These are phyloP conservation scores for Drosophila multiciliata DNA, from an alignment of 2,888 invertebrate species.

Conservation along the genomic window DNA sequence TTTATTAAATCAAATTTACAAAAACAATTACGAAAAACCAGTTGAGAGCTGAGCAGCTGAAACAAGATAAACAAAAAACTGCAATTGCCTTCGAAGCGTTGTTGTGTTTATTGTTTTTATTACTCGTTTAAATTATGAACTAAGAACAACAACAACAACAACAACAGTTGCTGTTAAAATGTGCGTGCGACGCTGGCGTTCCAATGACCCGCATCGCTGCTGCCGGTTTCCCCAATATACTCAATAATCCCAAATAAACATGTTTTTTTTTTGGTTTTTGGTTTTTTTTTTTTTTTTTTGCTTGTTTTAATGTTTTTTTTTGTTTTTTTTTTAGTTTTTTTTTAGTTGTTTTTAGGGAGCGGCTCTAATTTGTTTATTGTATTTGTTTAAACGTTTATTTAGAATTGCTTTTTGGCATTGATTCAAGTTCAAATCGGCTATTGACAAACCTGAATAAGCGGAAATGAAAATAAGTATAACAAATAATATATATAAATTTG, in stretches of 20 bases:
- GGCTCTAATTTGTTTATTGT: slow-evolving; percentile 52
- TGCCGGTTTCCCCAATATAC: slow-evolving; percentile 12
- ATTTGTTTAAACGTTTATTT: slow-evolving; percentile 52
- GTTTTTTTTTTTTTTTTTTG: slow-evolving; percentile 8
- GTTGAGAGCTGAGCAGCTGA: slow-evolving; percentile 45
- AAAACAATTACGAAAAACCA: slow-evolving; percentile 55
- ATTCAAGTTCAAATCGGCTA: slow-evolving; percentile 72
- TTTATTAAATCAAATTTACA: slow-evolving; percentile 73
- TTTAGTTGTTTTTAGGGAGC: slow-evolving; percentile 52
- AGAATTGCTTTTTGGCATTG: slow-evolving; percentile 75
- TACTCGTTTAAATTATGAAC: slow-evolving; percentile 70
- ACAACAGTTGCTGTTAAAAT: slow-evolving; percentile 45
- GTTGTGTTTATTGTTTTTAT: slow-evolving; percentile 58
- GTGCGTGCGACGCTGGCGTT: slow-evolving; percentile 79
- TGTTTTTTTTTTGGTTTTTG: slow-evolving; percentile 13
- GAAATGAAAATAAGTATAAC: slow-evolving; percentile 45
- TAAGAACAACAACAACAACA: slow-evolving; percentile 46
- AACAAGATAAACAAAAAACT: slow-evolving; percentile 32
- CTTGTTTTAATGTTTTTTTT: slow-evolving; percentile 25
- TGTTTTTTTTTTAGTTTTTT: slow-evolving; percentile 11
- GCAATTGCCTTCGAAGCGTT: slow-evolving; percentile 37
- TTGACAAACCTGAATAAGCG: slow-evolving; percentile 55
- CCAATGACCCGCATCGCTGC: slow-evolving; percentile 77
- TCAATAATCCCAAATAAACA: slow-evolving; percentile 12
- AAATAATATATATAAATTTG: slow-evolving; percentile 25